Evolutionary conservation across 1,140 invertebrate genomes (phyloP).

Genomic region (Bombus pascuorum): DNA sequence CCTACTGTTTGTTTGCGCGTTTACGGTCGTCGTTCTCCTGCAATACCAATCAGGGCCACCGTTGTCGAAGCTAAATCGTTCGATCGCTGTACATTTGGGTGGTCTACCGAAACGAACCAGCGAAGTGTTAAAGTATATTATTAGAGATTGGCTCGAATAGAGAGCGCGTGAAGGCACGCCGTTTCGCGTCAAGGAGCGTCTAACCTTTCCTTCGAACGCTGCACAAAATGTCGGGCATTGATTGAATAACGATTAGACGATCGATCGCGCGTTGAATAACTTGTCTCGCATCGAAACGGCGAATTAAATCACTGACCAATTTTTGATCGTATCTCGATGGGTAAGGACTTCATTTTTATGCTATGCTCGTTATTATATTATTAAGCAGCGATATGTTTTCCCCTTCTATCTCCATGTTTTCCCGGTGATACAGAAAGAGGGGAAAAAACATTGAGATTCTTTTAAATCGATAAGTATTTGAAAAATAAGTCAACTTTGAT

Average conservation of each 20-base stretch:
- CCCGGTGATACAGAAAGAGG: background rate
- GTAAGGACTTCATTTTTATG: background rate
- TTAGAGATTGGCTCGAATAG: constrained; percentile 63
- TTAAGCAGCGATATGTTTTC: background rate
- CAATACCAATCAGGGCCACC: constrained; percentile 66
- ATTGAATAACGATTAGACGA: constrained; percentile 59
- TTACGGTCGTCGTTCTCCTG: constrained; percentile 39
- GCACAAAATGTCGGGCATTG: constrained; percentile 36
- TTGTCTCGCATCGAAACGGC: constrained; percentile 35
- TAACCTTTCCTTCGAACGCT: background rate
- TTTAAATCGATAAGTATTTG: background rate
- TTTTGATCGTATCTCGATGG: background rate
- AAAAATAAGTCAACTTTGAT: background rate
- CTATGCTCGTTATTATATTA: background rate
- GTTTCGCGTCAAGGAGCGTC: constrained; percentile 45
- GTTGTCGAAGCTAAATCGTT: constrained; percentile 32
- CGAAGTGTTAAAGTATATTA: constrained; percentile 72
- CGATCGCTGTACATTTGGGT: constrained; percentile 61
- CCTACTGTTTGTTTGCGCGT: constrained; percentile 51
- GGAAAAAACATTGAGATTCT: background rate
- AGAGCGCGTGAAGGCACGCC: constrained; percentile 56
- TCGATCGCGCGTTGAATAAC: constrained; percentile 26
- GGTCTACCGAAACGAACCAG: constrained; percentile 58
- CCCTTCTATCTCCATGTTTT: too few species aligned
- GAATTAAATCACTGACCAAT: constrained; percentile 30